These are phyloP conservation scores for Leuciscus idus DNA, from an alignment of 2,113 vertebrate species.

Conservation along the genomic window DNA sequence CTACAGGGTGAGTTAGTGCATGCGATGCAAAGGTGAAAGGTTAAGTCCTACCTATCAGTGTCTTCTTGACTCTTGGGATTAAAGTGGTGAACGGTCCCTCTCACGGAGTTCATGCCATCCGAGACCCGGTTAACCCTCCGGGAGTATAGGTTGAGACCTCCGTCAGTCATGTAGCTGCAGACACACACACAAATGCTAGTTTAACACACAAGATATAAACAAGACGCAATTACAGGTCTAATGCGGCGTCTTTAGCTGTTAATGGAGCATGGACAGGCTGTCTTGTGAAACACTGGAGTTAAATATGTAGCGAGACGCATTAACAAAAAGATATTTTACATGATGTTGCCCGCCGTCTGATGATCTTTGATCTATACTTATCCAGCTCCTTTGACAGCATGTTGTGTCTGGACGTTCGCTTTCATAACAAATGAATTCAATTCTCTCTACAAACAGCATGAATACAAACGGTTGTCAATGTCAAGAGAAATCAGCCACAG, in stretches of 20 bases:
- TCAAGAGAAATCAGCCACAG: neutral
- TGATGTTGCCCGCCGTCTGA: neutral
- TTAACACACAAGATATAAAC: neutral
- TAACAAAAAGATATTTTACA: slow-evolving; percentile 4
- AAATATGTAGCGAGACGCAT: neutral
- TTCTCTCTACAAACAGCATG: neutral
- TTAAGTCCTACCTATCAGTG: slow-evolving; percentile 81
- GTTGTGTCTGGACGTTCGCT: neutral
- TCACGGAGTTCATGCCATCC: slow-evolving; percentile 77
- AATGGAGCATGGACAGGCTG: neutral
- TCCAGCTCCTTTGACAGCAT: neutral
- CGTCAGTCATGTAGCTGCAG: slow-evolving; percentile 86
- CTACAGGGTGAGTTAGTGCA: slow-evolving; percentile 23
- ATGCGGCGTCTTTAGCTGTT: neutral
- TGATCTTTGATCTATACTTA: neutral
- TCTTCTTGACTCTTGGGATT: slow-evolving; percentile 80
- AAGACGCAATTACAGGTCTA: neutral
- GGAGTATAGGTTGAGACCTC: slow-evolving; percentile 83
- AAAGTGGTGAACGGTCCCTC: slow-evolving; percentile 79
- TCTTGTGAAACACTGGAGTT: neutral
- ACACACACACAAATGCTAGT: slow-evolving; percentile 6
- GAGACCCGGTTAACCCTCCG: slow-evolving; percentile 75
- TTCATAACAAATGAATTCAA: neutral
- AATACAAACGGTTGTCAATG: slow-evolving; percentile 8
- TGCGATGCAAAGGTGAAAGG: slow-evolving; percentile 6